phyloP scores from a whole-genome alignment of 2,797 vertebrate species.

The Anas bahamensis region DNA sequence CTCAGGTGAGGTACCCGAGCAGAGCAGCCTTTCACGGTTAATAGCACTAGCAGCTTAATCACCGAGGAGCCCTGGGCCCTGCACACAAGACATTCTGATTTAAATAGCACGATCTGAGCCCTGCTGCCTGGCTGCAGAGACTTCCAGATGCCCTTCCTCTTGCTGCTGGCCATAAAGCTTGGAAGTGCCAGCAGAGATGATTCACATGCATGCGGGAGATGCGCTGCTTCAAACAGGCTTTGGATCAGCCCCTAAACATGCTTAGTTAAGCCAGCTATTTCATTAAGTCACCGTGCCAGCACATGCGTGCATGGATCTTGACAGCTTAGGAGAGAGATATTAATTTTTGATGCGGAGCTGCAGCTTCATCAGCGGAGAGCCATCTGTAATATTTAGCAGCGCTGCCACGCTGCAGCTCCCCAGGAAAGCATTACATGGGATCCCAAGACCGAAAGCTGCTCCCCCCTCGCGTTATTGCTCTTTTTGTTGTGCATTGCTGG shows the following conservation, averaged over 20 bases:
- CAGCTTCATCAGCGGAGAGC: background rate
- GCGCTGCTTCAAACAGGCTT: background rate
- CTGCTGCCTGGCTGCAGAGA: background rate
- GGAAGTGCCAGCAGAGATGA: background rate
- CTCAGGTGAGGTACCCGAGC: background rate
- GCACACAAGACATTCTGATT: background rate
- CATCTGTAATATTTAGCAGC: background rate
- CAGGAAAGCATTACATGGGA: background rate
- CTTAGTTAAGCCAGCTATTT: background rate
- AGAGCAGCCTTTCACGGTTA: background rate
- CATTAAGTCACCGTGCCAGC: background rate
- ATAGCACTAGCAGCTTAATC: background rate
- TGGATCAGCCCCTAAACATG: background rate
- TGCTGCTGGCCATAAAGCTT: background rate
- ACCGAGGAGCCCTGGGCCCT: background rate
- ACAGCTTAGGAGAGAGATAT: background rate
- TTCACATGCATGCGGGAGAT: rapidly evolving
- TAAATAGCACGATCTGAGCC: background rate
- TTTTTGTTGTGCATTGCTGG: background rate
- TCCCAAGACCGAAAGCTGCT: background rate
- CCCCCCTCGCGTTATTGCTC: background rate
- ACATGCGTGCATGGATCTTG: background rate
- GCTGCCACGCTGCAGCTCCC: background rate
- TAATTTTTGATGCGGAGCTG: background rate
- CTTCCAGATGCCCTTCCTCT: background rate